Evolutionary conservation across 2,797 vertebrate species (phyloP).

Genomic region (Danio choprae): DNA sequence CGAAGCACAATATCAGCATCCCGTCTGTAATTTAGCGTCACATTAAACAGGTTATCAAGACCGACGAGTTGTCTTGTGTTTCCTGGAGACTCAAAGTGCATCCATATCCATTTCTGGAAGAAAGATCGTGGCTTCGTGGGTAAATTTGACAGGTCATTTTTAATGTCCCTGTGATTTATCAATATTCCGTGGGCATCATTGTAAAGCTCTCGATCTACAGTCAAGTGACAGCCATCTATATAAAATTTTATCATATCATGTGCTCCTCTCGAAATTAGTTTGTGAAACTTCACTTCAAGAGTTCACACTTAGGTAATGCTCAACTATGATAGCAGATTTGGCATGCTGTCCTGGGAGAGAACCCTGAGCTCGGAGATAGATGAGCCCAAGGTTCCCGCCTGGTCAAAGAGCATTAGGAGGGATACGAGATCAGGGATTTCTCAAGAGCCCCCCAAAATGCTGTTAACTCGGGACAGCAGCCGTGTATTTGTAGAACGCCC

Average conservation of each 20-base stretch:
- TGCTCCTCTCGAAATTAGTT: too few relatives aligned
- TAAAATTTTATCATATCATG: conserved; percentile 9
- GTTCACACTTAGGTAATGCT: too few relatives aligned
- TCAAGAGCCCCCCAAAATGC: too few relatives aligned
- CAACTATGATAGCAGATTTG: too few relatives aligned
- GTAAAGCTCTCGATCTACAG: conserved; percentile 26
- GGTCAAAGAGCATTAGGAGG: too few relatives aligned
- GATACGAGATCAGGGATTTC: too few relatives aligned
- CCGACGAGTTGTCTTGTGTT: conserved; percentile 3
- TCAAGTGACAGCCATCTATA: conserved; percentile 39
- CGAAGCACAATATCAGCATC: conserved; percentile 39
- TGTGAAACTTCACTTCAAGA: too few relatives aligned
- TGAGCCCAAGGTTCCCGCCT: too few relatives aligned
- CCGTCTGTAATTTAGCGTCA: conserved; percentile 45
- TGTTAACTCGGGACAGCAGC: too few relatives aligned
- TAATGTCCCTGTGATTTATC: conserved; percentile 43
- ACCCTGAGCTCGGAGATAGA: too few relatives aligned
- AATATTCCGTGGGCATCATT: conserved; percentile 31
- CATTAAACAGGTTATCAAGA: conserved; percentile 45
- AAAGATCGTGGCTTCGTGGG: conserved; percentile 18
- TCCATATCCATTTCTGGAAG: conserved; percentile 54
- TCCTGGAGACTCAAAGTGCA: conserved; percentile 45
- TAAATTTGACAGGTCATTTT: conserved; percentile 41
- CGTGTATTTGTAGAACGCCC: too few relatives aligned
- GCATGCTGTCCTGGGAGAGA: too few relatives aligned